These are phyloP conservation scores for Polymixis lichenea DNA, from an alignment of 2,888 invertebrate species.

Conservation along the genomic window DNA sequence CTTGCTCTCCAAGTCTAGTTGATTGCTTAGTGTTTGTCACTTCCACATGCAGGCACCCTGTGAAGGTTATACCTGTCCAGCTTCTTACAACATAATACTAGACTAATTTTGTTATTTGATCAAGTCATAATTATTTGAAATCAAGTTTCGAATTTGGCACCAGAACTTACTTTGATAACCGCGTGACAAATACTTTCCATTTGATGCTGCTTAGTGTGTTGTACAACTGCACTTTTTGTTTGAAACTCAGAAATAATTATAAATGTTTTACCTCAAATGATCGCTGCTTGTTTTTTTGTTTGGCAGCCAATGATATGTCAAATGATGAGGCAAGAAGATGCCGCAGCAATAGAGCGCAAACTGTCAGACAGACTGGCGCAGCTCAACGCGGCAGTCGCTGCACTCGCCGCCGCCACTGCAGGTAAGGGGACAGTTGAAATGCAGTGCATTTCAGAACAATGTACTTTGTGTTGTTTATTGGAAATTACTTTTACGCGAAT, in stretches of 20 bases:
- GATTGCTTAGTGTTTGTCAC: background rate
- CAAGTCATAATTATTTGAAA: background rate
- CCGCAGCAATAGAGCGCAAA: constrained; percentile 46
- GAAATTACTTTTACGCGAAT: background rate
- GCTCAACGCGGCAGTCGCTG: constrained; percentile 72
- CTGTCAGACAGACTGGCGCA: constrained; percentile 63
- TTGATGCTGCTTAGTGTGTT: background rate
- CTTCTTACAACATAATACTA: background rate
- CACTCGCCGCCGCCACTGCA: constrained; percentile 56
- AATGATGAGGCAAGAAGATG: constrained; percentile 52
- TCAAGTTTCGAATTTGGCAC: background rate
- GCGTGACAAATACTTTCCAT: background rate
- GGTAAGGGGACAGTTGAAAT: constrained; percentile 16
- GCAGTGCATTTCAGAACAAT: background rate
- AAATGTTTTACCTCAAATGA: background rate
- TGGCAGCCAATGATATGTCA: constrained; percentile 32
- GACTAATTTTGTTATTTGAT: too few species aligned
- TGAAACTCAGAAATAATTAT: background rate
- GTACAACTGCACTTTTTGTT: background rate
- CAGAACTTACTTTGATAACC: background rate
- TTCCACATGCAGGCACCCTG: background rate
- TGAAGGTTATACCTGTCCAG: background rate
- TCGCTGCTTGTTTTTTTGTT: background rate
- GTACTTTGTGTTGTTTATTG: background rate
- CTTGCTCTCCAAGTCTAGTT: background rate